A percentile compares a stretch with the other conserved stretches of the same genome.
These are phyloP conservation scores for Tursiops truncatus DNA, from an alignment of 2,113 vertebrate genomes.

Conservation along the genomic window DNA sequence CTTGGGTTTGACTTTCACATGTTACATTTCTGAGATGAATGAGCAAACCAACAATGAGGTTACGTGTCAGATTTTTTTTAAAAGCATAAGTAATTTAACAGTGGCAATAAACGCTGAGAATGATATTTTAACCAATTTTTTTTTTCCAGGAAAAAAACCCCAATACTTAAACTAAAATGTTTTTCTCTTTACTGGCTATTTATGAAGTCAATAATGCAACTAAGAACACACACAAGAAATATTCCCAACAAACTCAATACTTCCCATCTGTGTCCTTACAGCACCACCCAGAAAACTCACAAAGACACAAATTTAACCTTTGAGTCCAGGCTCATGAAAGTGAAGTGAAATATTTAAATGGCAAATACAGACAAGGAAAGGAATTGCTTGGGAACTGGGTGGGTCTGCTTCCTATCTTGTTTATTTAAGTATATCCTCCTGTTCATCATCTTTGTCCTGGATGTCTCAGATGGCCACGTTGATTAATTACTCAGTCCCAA, in stretches of 20 bases:
- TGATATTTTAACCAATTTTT: neutral
- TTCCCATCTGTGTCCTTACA: neutral
- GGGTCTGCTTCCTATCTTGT: neutral
- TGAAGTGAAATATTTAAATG: neutral
- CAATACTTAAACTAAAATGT: neutral
- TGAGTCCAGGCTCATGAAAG: neutral
- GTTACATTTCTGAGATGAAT: neutral
- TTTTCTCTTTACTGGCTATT: neutral
- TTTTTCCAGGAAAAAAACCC: neutral
- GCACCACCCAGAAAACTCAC: neutral
- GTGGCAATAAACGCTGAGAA: neutral
- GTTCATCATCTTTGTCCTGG: neutral
- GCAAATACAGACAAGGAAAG: constrained; percentile 2
- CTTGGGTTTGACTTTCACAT: neutral
- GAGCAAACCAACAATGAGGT: neutral
- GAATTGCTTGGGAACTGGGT: neutral
- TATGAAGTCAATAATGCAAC: constrained; percentile 42
- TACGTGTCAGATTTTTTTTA: neutral
- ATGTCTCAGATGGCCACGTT: neutral
- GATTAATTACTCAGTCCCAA: neutral
- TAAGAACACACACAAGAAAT: neutral
- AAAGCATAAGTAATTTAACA: constrained; percentile 13
- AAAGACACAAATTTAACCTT: neutral
- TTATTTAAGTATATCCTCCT: neutral
- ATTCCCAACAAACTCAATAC: neutral